Conservation (phyloP, 2,113 vertebrate species). For the Falco punctatus region DNA sequence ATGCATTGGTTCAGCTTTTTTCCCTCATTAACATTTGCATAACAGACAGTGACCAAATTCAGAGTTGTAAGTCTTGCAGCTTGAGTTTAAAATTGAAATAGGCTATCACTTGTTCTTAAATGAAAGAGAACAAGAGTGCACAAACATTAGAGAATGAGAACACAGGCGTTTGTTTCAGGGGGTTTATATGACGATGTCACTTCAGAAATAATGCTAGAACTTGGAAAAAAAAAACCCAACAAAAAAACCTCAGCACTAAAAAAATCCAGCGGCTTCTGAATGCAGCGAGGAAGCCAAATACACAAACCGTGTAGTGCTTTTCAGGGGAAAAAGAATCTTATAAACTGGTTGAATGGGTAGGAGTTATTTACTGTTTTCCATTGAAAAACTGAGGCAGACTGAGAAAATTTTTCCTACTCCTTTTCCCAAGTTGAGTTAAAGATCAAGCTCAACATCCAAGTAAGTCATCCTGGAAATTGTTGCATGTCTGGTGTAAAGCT, state of each 20-base stretch:
- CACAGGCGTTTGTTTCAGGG: neutral
- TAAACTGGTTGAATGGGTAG: neutral
- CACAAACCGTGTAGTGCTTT: neutral
- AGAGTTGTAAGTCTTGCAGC: neutral
- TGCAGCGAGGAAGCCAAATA: neutral
- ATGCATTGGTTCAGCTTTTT: neutral
- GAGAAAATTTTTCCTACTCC: neutral
- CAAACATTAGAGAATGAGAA: neutral
- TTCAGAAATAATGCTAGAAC: neutral
- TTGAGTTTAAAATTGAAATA: neutral
- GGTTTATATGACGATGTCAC: neutral
- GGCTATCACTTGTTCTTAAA: neutral
- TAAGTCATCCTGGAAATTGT: neutral
- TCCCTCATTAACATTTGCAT: neutral
- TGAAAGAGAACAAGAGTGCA: neutral
- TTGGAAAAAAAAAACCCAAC: neutral
- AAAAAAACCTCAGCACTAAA: accelerated
- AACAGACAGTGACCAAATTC: neutral
- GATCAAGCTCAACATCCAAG: neutral
- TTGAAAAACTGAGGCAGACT: neutral
- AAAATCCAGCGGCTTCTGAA: neutral
- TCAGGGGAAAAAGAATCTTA: neutral
- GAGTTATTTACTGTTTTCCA: neutral
- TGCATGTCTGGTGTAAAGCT: neutral
- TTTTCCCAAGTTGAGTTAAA: neutral